Conservation (phyloP, 2,888 invertebrate genomes). For the Eudemis profundana region DNA sequence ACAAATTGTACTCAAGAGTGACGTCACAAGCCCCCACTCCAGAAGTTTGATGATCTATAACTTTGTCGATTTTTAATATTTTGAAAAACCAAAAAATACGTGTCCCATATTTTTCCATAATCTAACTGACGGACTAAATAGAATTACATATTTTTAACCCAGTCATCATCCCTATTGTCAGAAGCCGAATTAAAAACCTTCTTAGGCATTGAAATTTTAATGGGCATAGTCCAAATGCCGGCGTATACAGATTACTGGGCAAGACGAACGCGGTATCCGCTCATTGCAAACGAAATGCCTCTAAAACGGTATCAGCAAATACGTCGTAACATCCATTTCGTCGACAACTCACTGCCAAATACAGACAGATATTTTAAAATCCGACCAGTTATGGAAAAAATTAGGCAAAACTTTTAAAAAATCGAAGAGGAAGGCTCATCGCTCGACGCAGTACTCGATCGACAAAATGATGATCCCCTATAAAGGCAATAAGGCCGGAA, state of each 20-base stretch:
- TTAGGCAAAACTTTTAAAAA: conserved; percentile 23
- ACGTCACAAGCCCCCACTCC: no score
- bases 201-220: conserved; percentile 1
- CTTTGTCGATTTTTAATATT: no score
- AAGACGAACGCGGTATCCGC: conserved; percentile 6
- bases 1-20: no score
- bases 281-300: conserved; percentile 26
- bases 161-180: no score
- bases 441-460: conserved; percentile 29
- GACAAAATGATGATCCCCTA: conserved; percentile 55
- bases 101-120: no score
- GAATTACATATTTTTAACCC: no score
- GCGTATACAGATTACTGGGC: conserved; percentile 37
- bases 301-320: conserved; percentile 35
- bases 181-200: neutral
- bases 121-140: no score
- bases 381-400: conserved; percentile 31
- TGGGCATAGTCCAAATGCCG: conserved; percentile 18
- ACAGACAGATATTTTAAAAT: conserved; percentile 35
- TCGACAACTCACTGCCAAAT: conserved; percentile 20
- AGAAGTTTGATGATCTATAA: no score
- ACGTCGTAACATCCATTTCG: conserved; percentile 36
- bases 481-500: conserved; percentile 52
- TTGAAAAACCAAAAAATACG: no score
- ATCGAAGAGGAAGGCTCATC: conserved; percentile 24